phyloP scores from a whole-genome alignment of 2,797 vertebrate genomes.

The Dromococcyx pavoninus region DNA sequence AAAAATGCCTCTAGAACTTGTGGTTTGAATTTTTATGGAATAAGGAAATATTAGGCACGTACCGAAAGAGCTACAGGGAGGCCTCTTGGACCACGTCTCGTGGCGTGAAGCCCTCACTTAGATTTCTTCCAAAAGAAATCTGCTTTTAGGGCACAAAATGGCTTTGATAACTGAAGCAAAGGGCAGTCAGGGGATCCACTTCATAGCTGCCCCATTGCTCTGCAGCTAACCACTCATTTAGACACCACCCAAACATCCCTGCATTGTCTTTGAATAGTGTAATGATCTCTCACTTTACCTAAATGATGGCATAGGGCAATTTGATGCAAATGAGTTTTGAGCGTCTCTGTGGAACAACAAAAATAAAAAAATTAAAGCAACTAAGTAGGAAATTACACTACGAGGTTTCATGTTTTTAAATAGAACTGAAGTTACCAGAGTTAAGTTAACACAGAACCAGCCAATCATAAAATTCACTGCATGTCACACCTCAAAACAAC shows the following conservation, averaged over 20 bases:
- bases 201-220: not conserved
- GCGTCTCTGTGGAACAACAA: not conserved
- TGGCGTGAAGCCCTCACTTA: not conserved
- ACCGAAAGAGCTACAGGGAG: not conserved
- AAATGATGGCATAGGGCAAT: not conserved
- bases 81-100: not conserved
- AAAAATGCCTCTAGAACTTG: not conserved
- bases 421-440: not conserved
- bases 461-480: not conserved
- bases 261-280: accelerated
- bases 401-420: not conserved
- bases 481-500: not conserved
- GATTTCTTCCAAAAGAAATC: not conserved
- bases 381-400: not conserved
- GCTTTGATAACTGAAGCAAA: not conserved
- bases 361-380: not conserved
- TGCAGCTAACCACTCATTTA: not conserved
- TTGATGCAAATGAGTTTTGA: not conserved
- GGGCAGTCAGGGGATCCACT: not conserved
- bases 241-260: not conserved
- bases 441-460: not conserved
- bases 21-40: not conserved
- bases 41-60: not conserved
- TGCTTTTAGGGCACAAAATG: not conserved
- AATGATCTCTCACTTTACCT: not conserved